Conservation (phyloP, 1,140 invertebrate genomes). For the Drosophila bifasciata region DNA sequence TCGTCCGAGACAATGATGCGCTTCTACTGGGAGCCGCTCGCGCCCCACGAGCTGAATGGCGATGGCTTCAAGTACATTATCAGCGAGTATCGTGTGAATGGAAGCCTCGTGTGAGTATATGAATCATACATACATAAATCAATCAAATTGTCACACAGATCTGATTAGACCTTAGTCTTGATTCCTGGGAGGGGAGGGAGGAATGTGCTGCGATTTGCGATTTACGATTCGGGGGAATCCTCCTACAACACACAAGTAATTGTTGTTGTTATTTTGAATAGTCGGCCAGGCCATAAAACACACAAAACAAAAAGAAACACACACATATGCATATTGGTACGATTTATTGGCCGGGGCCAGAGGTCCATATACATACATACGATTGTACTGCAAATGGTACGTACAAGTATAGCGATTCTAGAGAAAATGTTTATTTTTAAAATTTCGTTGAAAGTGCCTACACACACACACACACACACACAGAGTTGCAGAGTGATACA, state of each 20-base stretch:
- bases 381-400: slow-evolving; percentile 1
- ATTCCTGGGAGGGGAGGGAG: too few relatives aligned
- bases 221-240: too few relatives aligned
- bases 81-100: slow-evolving; percentile 60
- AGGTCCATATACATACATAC: slow-evolving; percentile 19
- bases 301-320: not conserved
- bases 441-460: slow-evolving; percentile 65
- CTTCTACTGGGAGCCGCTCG: slow-evolving; percentile 69
- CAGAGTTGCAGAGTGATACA: not conserved
- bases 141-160: not conserved
- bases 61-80: slow-evolving; percentile 58
- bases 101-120: slow-evolving; percentile 49
- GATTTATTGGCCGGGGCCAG: not conserved
- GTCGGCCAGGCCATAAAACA: slow-evolving; percentile 9
- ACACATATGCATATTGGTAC: too few relatives aligned
- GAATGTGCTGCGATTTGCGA: too few relatives aligned
- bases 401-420: slow-evolving; percentile 45
- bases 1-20: slow-evolving; percentile 52
- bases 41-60: slow-evolving; percentile 60
- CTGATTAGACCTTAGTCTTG: too few relatives aligned
- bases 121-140: not conserved
- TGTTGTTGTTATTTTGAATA: slow-evolving; percentile 14
- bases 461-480: slow-evolving; percentile 1
- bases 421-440: slow-evolving; percentile 77
- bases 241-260: too few relatives aligned